Evolutionary conservation across 2,888 invertebrate genomes (phyloP).

Genomic region (Julus scanicus): DNA sequence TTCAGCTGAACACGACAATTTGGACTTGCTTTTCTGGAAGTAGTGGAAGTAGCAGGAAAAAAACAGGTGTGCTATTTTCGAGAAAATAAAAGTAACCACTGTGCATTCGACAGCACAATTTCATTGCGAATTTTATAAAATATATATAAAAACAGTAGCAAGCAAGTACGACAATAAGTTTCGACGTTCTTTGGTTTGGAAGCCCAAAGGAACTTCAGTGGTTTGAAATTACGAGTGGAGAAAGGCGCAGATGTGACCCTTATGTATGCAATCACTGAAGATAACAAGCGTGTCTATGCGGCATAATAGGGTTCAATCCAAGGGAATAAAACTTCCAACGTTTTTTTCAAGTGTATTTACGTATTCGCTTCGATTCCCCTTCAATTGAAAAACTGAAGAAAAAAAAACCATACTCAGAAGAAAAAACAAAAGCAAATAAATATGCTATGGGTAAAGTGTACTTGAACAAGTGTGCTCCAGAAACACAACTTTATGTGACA

Average conservation of each 20-base stretch:
- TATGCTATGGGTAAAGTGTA: background rate
- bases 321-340: constrained; percentile 20
- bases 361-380: constrained; percentile 34
- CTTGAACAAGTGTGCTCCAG: background rate
- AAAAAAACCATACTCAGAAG: background rate
- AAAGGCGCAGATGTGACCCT: constrained; percentile 31
- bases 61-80: background rate
- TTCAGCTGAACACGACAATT: too few relatives aligned
- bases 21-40: too few relatives aligned
- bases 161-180: background rate
- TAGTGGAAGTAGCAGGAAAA: background rate
- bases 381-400: background rate
- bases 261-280: constrained; percentile 17
- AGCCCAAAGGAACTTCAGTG: background rate
- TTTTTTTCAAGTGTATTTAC: constrained; percentile 6
- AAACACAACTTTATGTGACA: background rate
- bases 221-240: background rate
- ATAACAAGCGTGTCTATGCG: constrained; percentile 44
- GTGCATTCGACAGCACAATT: background rate
- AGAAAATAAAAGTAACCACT: background rate
- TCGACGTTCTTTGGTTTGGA: background rate
- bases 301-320: constrained; percentile 34
- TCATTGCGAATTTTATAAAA: background rate
- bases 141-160: background rate
- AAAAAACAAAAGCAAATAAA: constrained; percentile 4